A percentile compares a stretch with the other conserved stretches of the same genome.
Evolutionary conservation across 2,113 vertebrate species (phyloP).

Genomic region (Calidris pygmaea): DNA sequence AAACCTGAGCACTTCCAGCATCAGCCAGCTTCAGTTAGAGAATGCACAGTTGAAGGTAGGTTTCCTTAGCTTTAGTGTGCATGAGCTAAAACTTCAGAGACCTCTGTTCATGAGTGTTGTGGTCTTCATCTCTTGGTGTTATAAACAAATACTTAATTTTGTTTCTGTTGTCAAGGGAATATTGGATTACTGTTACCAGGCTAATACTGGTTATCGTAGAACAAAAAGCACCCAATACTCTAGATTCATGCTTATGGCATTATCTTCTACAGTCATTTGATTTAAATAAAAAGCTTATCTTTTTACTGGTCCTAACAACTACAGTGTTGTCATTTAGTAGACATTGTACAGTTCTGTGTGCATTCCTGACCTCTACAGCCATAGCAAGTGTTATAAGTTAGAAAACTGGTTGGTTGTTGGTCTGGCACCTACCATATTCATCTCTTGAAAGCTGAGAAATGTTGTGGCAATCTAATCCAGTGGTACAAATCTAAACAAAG

Average conservation of each 20-base stretch:
- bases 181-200: not conserved
- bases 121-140: not conserved
- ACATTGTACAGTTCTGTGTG: not conserved
- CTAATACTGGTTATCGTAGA: not conserved
- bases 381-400: not conserved
- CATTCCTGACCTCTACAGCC: not conserved
- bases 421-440: not conserved
- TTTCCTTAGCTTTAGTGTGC: not conserved
- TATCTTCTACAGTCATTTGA: not conserved
- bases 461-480: not conserved
- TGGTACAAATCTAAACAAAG: not conserved
- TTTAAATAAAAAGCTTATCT: not conserved
- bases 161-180: not conserved
- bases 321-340: not conserved
- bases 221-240: rapidly evolving
- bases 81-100: not conserved
- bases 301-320: not conserved
- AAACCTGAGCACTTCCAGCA: constrained; percentile 50
- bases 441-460: not conserved
- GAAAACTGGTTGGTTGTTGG: not conserved
- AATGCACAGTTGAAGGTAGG: constrained; percentile 78
- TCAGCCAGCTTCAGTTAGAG: constrained; percentile 76
- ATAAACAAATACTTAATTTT: not conserved
- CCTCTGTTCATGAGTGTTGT: not conserved
- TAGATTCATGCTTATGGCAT: not conserved